Evolutionary conservation across 2,113 vertebrate genomes (phyloP).

Genomic region (Eidolon helvum): DNA sequence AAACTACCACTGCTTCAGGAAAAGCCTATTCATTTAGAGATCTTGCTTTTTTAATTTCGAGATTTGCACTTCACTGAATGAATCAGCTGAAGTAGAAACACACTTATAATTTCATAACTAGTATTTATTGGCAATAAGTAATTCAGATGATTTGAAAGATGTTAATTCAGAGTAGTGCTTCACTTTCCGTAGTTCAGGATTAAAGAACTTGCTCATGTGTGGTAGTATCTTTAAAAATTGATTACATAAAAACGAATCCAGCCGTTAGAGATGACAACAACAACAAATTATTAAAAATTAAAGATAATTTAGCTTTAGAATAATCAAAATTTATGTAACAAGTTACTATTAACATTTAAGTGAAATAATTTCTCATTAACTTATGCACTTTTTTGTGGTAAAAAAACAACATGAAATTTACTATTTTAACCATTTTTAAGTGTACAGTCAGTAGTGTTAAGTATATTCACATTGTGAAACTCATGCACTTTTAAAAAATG

Average conservation of each 20-base stretch:
- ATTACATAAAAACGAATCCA: conserved; percentile 31
- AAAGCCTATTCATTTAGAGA: neutral
- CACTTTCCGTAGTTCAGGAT: conserved; percentile 25
- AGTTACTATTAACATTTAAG: conserved; percentile 20
- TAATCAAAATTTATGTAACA: conserved; percentile 36
- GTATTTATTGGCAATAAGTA: conserved; percentile 49
- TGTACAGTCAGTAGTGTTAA: neutral
- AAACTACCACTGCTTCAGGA: neutral
- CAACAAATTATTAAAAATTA: conserved; percentile 40
- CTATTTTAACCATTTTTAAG: conserved; percentile 16
- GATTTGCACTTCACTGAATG: conserved; percentile 29
- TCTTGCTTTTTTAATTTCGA: neutral
- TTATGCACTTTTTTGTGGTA: neutral
- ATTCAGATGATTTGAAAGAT: conserved; percentile 58
- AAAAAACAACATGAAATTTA: neutral
- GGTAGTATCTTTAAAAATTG: conserved; percentile 51
- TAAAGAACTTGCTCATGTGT: conserved; percentile 21
- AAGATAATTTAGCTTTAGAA: neutral
- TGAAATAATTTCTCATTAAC: neutral
- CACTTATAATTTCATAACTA: conserved; percentile 35
- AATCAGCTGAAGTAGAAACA: conserved; percentile 58
- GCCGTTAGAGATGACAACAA: conserved; percentile 1
- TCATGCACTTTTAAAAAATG: neutral
- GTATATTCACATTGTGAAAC: conserved; percentile 10
- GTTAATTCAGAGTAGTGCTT: conserved; percentile 46